These are phyloP conservation scores for Takifugu bimaculatus DNA, from an alignment of 2,113 vertebrate species.

Conservation along the genomic window DNA sequence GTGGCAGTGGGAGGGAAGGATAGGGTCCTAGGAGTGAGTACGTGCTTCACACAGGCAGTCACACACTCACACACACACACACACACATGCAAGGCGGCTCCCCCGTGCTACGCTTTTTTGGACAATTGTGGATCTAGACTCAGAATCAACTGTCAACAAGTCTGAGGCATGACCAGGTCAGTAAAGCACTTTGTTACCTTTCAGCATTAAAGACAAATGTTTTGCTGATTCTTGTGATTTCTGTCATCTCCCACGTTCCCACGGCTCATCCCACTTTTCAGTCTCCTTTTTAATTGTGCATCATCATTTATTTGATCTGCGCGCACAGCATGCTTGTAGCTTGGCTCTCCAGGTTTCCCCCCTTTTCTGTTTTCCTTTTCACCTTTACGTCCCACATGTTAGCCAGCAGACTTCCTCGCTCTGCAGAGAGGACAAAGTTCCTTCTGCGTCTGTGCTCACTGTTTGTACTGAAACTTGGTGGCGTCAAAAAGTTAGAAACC, in stretches of 20 bases:
- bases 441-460: slow-evolving; percentile 12
- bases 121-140: slow-evolving; percentile 50
- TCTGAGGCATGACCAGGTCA: slow-evolving; percentile 58
- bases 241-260: slow-evolving; percentile 15
- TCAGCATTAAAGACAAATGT: slow-evolving; percentile 15
- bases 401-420: slow-evolving; percentile 2
- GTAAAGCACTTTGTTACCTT: slow-evolving; percentile 25
- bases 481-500: slow-evolving; percentile 29
- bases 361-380: too few relatives aligned
- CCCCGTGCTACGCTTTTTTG: slow-evolving; percentile 17
- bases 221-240: slow-evolving; percentile 28
- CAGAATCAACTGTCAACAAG: slow-evolving; percentile 14
- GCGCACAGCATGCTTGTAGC: background rate
- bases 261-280: background rate
- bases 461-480: slow-evolving; percentile 17
- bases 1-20: slow-evolving; percentile 54
- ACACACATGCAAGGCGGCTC: slow-evolving; percentile 8
- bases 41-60: slow-evolving; percentile 13
- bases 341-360: background rate
- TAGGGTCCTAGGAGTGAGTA: slow-evolving; percentile 51
- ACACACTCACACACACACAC: slow-evolving; percentile 13
- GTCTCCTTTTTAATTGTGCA: background rate
- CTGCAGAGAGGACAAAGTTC: slow-evolving; percentile 38
- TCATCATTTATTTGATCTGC: background rate
- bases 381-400: background rate